Evolutionary conservation across 92 coral and sea anemone genomes (phyloP), one percentile per base, ranked within the genome.

Genomic region (Actinernus sp.): DNA sequence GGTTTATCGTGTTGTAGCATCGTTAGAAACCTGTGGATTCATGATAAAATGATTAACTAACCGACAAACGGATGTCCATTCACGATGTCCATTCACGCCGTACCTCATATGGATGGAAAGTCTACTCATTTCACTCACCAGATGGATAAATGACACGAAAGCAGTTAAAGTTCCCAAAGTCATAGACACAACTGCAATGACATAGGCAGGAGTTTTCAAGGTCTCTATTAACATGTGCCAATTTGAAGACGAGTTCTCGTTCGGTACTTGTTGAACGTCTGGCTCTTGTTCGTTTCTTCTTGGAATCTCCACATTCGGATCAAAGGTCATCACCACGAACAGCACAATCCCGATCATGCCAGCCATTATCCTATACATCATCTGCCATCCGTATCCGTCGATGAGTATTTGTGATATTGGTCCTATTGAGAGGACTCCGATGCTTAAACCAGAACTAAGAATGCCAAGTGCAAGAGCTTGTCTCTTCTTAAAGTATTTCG

Each of bases 381-480:
- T 31, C 13, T 58, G 57, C 73, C 63, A 81, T 3, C 82, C 87
- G 25, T 26, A 36, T 21, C n/a, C 28, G 34, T 54, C 68, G 9
- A 81, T 19, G 48, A 72, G 23, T 5, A 22, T 29, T 52, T 81
- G 87, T 16, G 73, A 41, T 7, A 81, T 31, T 2, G 82, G 87
- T 13, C 76, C 74, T 32, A 73, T 55, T 13, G 71, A 49, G 20
- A 81, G 61, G 32, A 81, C 82, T n/a, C 81, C 87, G 5, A 76
- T 30, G 12, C 70, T 68, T 55, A 39, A 53, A 7, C 87, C 82
- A 11, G 49, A 59, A 14, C 46, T 55, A 0, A 73, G 26, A 31
- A 72, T 31, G 20, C 87, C 87, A 44, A 60, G 44, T 5, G 82
- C 87, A 34, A 81, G 7, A 1, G 76, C 65, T 5, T 68, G 87